A percentile compares a stretch with the other conserved stretches of the same genome.
phyloP scores from a whole-genome alignment of 2,113 vertebrate genomes.

The Dendrocopos noguchii region DNA sequence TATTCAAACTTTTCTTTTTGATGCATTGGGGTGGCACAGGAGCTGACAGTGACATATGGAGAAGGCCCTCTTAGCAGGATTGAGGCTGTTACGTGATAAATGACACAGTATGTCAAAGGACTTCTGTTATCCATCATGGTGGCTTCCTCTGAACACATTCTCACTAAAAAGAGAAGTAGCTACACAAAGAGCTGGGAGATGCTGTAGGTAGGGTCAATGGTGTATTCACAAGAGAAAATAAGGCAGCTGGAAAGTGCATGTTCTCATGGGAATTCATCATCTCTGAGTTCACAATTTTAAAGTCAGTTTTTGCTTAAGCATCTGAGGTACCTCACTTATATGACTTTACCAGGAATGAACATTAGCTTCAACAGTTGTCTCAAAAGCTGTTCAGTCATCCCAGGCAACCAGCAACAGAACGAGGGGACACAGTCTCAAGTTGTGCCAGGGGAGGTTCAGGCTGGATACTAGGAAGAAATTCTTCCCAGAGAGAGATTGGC shows the following conservation, averaged over 20 bases:
- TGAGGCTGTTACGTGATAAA: constrained; percentile 81
- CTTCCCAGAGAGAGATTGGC: too few relatives aligned
- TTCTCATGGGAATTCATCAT: background rate
- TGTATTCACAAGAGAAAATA: background rate
- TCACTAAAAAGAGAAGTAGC: background rate
- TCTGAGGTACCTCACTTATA: background rate
- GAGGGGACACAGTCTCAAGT: too few relatives aligned
- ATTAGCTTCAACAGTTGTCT: background rate
- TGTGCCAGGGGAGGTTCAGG: too few relatives aligned
- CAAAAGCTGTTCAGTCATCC: background rate
- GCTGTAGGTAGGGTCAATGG: background rate
- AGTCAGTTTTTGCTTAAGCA: background rate
- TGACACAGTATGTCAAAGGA: constrained; percentile 78
- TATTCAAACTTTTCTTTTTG: constrained; percentile 77
- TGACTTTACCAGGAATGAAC: background rate
- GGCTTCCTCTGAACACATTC: constrained; percentile 47
- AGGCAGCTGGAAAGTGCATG: background rate
- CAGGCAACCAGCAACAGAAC: too few relatives aligned
- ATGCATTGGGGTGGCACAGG: constrained; percentile 72
- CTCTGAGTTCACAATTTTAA: background rate
- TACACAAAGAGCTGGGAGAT: background rate
- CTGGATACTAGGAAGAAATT: too few relatives aligned
- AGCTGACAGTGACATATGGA: constrained; percentile 81
- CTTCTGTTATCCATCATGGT: constrained; percentile 80
- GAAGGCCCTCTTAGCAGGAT: constrained; percentile 67